Percentiles rank a stretch among this genome's conserved stretches.
phyloP scores from a whole-genome alignment of 2,888 invertebrate species.

The Agriotes lineatus region DNA sequence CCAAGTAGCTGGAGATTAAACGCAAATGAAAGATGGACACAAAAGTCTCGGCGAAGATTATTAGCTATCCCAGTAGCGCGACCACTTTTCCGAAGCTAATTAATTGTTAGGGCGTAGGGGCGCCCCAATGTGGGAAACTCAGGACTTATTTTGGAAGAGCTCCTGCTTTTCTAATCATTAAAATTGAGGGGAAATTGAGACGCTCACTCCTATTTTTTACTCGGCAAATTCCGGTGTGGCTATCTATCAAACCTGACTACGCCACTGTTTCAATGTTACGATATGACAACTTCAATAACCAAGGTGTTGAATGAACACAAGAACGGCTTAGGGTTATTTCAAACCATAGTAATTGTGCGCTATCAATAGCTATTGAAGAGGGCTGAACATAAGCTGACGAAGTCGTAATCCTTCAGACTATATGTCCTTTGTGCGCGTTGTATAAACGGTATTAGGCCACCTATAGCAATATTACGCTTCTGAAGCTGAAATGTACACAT shows the following conservation, averaged over 20 bases:
- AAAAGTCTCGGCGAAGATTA: constrained; percentile 28
- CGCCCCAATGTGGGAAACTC: too few species aligned
- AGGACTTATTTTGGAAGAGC: too few species aligned
- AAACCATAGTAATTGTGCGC: constrained; percentile 62
- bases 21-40: constrained; percentile 43
- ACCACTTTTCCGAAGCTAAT: neutral
- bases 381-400: constrained; percentile 48
- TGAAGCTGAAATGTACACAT: constrained; percentile 47
- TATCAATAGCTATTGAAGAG: constrained; percentile 58
- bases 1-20: constrained; percentile 37
- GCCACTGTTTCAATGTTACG: constrained; percentile 36
- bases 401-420: constrained; percentile 49
- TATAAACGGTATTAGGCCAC: constrained; percentile 51
- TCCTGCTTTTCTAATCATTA: too few species aligned
- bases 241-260: too few species aligned
- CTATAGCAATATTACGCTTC: constrained; percentile 46
- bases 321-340: constrained; percentile 64
- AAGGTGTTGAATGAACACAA: constrained; percentile 56
- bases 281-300: constrained; percentile 50
- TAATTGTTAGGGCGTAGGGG: neutral
- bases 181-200: too few species aligned
- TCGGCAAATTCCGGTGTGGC: too few species aligned
- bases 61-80: constrained; percentile 35
- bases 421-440: constrained; percentile 49
- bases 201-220: too few species aligned